Percentiles rank a stretch among this genome's conserved stretches.
Conservation (phyloP, 2,113 vertebrate species). For the Coptodon bakossiorum region DNA sequence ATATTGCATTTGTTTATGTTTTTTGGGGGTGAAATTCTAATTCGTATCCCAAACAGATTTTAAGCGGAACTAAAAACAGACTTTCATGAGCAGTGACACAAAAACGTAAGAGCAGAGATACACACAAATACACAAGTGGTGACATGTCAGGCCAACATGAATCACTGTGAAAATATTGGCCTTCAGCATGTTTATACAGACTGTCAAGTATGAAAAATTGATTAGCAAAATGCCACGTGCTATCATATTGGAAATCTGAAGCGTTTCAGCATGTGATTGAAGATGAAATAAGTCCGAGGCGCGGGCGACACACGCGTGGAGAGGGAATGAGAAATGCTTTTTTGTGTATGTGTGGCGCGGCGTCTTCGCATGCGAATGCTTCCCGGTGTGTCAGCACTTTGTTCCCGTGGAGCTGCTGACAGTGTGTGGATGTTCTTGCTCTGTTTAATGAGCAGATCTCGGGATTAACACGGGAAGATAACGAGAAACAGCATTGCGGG, state of each 20-base stretch:
- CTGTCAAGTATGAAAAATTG: slow-evolving; percentile 29
- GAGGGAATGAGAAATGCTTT: neutral
- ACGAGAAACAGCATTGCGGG: slow-evolving; percentile 25
- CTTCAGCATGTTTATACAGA: neutral
- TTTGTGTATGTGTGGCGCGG: neutral
- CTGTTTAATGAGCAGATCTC: slow-evolving; percentile 43
- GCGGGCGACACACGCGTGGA: neutral
- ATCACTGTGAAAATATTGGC: neutral
- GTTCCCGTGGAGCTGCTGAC: slow-evolving; percentile 38
- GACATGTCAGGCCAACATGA: neutral
- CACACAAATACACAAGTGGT: neutral
- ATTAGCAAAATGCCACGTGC: slow-evolving; percentile 11
- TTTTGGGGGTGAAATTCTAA: neutral
- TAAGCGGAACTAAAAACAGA: neutral
- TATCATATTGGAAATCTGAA: slow-evolving; percentile 11
- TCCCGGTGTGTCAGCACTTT: slow-evolving; percentile 1
- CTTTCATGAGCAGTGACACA: neutral
- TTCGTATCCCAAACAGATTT: neutral
- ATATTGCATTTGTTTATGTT: slow-evolving; percentile 3
- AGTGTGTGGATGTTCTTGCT: slow-evolving; percentile 39
- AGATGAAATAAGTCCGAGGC: neutral
- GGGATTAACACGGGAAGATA: slow-evolving; percentile 37
- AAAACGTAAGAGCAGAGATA: neutral
- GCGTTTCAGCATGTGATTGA: neutral
- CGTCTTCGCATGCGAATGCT: neutral